Evolutionary conservation across 2,888 invertebrate species (phyloP).

Genomic region (Watsonalla binaria): DNA sequence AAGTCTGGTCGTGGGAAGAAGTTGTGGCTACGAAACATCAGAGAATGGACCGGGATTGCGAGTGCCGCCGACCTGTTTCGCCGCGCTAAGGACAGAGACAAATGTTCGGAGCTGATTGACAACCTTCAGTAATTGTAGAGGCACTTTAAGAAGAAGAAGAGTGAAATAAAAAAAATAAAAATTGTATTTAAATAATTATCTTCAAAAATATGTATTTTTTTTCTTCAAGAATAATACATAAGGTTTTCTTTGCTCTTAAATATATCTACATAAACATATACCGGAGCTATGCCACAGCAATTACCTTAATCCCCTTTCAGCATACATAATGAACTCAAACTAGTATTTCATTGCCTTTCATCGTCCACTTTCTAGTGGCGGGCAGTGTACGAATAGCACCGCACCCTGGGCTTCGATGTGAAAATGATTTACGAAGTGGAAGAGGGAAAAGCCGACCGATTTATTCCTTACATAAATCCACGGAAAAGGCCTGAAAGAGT

Average conservation of each 20-base stretch:
- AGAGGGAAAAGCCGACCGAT: conserved; percentile 50
- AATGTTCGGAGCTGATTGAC: too few species aligned
- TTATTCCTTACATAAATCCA: conserved; percentile 52
- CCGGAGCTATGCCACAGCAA: neutral
- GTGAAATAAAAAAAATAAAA: too few species aligned
- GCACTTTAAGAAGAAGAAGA: too few species aligned
- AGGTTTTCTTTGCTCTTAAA: neutral
- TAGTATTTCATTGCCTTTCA: conserved; percentile 26
- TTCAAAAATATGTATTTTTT: too few species aligned
- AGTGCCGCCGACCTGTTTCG: too few species aligned
- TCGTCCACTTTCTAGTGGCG: conserved; percentile 31
- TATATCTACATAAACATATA: neutral
- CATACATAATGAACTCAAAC: conserved; percentile 16
- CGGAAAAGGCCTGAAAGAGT: conserved; percentile 45
- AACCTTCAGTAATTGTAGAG: too few species aligned
- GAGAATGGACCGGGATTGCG: too few species aligned
- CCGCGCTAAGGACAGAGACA: too few species aligned
- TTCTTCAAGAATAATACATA: too few species aligned
- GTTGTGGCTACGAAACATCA: too few species aligned
- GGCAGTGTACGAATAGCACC: conserved; percentile 30
- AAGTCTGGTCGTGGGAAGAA: too few species aligned
- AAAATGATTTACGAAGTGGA: conserved; percentile 67
- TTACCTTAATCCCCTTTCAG: neutral
- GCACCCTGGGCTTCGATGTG: conserved; percentile 34
- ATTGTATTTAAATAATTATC: too few species aligned